These are phyloP conservation scores for Gnatocerus cornutus DNA, from an alignment of 2,888 invertebrate species.

Conservation along the genomic window DNA sequence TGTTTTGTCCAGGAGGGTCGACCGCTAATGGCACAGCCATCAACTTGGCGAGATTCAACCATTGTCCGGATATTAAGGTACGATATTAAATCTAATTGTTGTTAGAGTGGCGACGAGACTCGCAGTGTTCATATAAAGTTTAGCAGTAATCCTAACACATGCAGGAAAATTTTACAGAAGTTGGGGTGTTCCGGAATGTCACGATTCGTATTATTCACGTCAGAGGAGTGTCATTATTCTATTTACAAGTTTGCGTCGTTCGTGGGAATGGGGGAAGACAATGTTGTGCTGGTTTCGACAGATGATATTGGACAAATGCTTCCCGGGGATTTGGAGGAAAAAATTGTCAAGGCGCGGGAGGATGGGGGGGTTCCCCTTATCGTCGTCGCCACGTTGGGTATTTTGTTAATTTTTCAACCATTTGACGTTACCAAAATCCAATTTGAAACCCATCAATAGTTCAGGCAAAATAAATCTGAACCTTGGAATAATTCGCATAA, in stretches of 20 bases:
- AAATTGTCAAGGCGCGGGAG: conserved; percentile 65
- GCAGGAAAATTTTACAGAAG: conserved; percentile 61
- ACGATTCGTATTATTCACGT: conserved; percentile 72
- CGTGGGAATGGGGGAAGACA: conserved; percentile 75
- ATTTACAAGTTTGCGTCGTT: conserved; percentile 75
- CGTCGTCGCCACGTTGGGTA: conserved; percentile 71
- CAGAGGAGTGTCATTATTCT: conserved; percentile 78
- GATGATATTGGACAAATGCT: conserved; percentile 70
- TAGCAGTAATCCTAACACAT: background rate
- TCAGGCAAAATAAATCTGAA: too few species aligned
- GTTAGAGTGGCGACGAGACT: conserved; percentile 4
- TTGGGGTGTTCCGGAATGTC: conserved; percentile 68
- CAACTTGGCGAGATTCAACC: conserved; percentile 73
- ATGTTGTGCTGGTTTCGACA: conserved; percentile 72
- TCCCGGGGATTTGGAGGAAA: conserved; percentile 64
- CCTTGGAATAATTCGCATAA: too few species aligned
- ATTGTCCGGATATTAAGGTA: conserved; percentile 71
- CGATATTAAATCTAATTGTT: conserved; percentile 42
- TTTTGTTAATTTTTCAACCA: too few species aligned
- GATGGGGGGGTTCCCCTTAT: conserved; percentile 69
- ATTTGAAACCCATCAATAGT: too few species aligned
- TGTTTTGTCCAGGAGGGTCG: conserved; percentile 76
- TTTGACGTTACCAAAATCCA: too few species aligned
- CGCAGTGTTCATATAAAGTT: conserved; percentile 10
- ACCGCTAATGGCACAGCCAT: conserved; percentile 75